Conservation (phyloP, 2,888 invertebrate genomes). For the Brachyptera putata region DNA sequence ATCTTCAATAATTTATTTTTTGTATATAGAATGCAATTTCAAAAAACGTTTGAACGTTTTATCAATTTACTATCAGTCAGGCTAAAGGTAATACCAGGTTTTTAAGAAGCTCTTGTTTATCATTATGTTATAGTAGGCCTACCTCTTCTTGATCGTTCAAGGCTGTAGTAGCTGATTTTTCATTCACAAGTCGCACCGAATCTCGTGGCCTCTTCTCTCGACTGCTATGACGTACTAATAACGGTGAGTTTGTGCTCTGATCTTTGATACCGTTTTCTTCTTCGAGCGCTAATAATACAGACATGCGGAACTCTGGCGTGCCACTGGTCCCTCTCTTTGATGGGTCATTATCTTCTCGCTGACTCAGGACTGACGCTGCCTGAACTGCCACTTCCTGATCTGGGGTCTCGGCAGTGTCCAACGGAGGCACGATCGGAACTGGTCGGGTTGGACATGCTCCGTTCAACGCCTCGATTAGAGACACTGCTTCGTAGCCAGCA, state of each 20-base stretch:
- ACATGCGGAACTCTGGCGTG: conserved; percentile 71
- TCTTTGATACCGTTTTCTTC: conserved; percentile 51
- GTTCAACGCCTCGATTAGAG: conserved; percentile 92
- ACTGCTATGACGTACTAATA: conserved; percentile 23
- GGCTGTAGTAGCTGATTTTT: conserved; percentile 44
- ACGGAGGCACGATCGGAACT: conserved; percentile 34
- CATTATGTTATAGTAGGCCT: no score
- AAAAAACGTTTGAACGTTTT: no score
- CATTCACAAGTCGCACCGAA: conserved; percentile 58
- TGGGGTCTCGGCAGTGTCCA: conserved; percentile 47
- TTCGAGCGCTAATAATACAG: conserved; percentile 63
- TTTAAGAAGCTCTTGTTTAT: no score
- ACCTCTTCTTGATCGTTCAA: conserved; percentile 43
- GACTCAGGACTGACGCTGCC: conserved; percentile 64
- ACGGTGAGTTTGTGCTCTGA: conserved; percentile 34
- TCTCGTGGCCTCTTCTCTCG: conserved; percentile 48
- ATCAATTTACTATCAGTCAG: no score
- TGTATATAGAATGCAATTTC: no score
- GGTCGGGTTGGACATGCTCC: conserved; percentile 68
- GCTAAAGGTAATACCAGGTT: no score
- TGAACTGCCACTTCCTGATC: conserved; percentile 59
- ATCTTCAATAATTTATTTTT: no score
- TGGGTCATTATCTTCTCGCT: not conserved
- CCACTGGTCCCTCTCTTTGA: conserved; percentile 54
- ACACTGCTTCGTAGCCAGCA: conserved; percentile 88